Base-by-base conservation (phyloP, 2,797 vertebrate genomes). In the Enteromius thamalakanensis region DNA sequence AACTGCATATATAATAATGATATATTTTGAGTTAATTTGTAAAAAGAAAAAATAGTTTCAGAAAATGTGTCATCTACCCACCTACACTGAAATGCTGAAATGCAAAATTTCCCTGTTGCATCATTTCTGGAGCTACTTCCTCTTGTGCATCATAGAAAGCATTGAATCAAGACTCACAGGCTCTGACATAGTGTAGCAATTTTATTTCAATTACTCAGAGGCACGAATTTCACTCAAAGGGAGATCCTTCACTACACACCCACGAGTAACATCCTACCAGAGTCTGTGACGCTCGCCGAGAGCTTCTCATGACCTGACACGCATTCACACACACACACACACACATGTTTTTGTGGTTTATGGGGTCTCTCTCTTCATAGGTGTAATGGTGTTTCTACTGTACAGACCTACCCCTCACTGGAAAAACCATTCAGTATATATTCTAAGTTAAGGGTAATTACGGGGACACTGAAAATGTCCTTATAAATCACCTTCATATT, bases 201-300 rank as follows among this genome's bases (percentile, higher is more conserved):
- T 94, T 94, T 92, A 94, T 92, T 94, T 86, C 70, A 85, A 89
- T 93, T 91, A 93, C 89, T 93, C 84, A 92, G 91, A 94, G 94
- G 93, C 92, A 94, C 93, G 93, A 87, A 91, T 91, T 91, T 89
- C 89, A 86, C 88, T 90, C 90, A 91, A 90, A 92, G 90, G 91
- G 88, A 88, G 92, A 91, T 71, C 72, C 85, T 91, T 86, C 67
- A 84, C 90, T 92, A 88, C 4, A 79, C 47, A 47, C 87, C 79
- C 89, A 90, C 80, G 86, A 83, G 81, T 80, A 86, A 90, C 86
- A 85, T 88, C 86, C 85, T 88, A 79, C 80, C 85, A 75, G 78
- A 84, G 81, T 76, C 72, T 69, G 55, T 74, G 86, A 87, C 76
- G 11, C 15, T 69, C 19, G 71, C 76, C 81, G 15, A 86, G 21